These are phyloP conservation scores for Sphenopsis melanotis DNA, from an alignment of 2,797 vertebrate genomes.

Conservation along the genomic window DNA sequence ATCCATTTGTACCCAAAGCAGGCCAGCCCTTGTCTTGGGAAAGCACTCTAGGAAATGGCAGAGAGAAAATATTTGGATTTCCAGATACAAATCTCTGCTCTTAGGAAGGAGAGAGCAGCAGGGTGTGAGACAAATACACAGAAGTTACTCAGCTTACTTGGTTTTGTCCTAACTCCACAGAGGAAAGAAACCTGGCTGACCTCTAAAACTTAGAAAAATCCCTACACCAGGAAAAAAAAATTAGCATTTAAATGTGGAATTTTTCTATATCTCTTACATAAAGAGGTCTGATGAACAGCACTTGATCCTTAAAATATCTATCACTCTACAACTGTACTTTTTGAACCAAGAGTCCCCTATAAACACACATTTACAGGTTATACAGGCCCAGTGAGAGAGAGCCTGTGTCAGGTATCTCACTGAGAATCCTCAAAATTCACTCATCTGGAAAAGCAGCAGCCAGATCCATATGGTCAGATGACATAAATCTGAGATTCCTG, in stretches of 20 bases:
- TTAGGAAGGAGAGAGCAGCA: background rate
- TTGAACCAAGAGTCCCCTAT: background rate
- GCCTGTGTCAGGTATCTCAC: background rate
- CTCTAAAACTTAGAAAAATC: background rate
- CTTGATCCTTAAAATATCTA: slow-evolving; percentile 2
- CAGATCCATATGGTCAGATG: background rate
- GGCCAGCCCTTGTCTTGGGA: background rate
- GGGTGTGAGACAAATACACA: background rate
- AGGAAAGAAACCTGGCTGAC: background rate
- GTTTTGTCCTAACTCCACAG: background rate
- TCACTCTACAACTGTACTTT: background rate
- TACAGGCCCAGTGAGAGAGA: background rate
- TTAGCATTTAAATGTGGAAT: background rate
- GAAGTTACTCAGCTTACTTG: background rate
- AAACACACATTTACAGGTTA: background rate
- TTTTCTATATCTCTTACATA: background rate
- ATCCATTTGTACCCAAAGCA: background rate
- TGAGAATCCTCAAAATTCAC: background rate
- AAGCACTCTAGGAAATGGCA: background rate
- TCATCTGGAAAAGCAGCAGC: background rate
- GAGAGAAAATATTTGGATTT: background rate
- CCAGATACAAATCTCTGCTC: background rate
- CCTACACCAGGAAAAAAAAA: background rate
- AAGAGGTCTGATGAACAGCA: background rate
- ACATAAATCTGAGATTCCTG: background rate